phyloP scores from a whole-genome alignment of 1,140 invertebrate species.

The Drosophila obscura region DNA sequence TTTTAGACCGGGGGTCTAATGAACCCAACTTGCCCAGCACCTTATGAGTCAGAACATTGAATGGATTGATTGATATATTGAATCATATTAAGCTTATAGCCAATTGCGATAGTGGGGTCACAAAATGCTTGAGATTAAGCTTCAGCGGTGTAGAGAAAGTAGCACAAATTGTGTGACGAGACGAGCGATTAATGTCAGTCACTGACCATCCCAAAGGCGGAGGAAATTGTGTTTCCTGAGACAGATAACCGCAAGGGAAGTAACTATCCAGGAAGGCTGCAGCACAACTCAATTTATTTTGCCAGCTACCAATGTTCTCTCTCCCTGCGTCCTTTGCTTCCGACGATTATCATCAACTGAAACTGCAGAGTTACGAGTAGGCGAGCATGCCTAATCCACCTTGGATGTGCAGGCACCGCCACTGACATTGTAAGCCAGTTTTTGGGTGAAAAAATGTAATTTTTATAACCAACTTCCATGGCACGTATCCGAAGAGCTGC shows the following conservation, averaged over 20 bases:
- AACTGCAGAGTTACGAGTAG: constrained; percentile 9
- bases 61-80: neutral
- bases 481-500: constrained; percentile 42
- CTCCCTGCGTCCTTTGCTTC: neutral
- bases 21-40: neutral
- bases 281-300: too few species aligned
- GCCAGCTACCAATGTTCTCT: too few species aligned
- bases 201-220: neutral
- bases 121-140: too few species aligned
- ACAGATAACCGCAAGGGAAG: neutral
- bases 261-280: too few species aligned
- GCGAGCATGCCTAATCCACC: constrained; percentile 15
- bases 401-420: neutral
- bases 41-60: too few species aligned
- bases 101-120: too few species aligned
- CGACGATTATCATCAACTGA: constrained; percentile 13
- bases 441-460: constrained; percentile 24
- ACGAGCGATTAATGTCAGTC: too few species aligned
- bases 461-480: constrained; percentile 36
- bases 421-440: constrained; percentile 20
- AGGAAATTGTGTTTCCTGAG: neutral
- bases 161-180: neutral
- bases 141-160: too few species aligned
- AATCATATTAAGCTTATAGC: too few species aligned
- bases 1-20: constrained; percentile 9